phyloP scores from a whole-genome alignment of 2,797 vertebrate genomes.

The Sciaenops ocellatus region DNA sequence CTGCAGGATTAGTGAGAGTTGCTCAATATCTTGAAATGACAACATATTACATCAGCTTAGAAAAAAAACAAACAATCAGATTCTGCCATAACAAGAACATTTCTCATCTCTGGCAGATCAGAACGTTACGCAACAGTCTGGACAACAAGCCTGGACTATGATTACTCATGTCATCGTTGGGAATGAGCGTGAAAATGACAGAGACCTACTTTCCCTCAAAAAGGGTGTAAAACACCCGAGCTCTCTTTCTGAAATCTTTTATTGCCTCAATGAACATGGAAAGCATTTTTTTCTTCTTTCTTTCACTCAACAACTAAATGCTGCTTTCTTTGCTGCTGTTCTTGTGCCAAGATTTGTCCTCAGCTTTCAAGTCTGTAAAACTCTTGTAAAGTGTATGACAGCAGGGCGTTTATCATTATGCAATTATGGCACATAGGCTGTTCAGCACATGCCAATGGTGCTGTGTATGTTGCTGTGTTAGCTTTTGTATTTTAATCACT shows the following conservation, averaged over 20 bases:
- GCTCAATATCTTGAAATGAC: slow-evolving; percentile 30
- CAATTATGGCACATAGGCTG: slow-evolving; percentile 36
- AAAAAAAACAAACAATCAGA: slow-evolving; percentile 1
- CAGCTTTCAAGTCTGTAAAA: slow-evolving; percentile 36
- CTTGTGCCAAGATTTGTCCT: slow-evolving; percentile 29
- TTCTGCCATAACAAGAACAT: slow-evolving; percentile 40
- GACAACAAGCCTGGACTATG: slow-evolving; percentile 32
- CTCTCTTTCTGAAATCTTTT: slow-evolving; percentile 33
- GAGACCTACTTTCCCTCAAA: slow-evolving; percentile 59
- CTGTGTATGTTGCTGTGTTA: slow-evolving; percentile 3
- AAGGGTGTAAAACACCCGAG: slow-evolving; percentile 28
- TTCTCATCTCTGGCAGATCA: slow-evolving; percentile 53
- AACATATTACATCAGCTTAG: slow-evolving; percentile 44
- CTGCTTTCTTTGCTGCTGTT: slow-evolving; percentile 31
- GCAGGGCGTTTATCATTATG: slow-evolving; percentile 42
- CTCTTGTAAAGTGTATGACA: slow-evolving; percentile 33
- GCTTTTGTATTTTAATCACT: slow-evolving; percentile 15
- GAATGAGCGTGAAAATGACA: slow-evolving; percentile 49
- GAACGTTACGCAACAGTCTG: slow-evolving; percentile 57
- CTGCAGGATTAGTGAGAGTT: background rate
- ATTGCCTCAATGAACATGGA: slow-evolving; percentile 38
- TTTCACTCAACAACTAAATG: slow-evolving; percentile 25
- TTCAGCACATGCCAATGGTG: slow-evolving; percentile 3
- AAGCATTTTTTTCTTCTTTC: background rate
- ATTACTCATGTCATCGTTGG: slow-evolving; percentile 55